phyloP scores from a whole-genome alignment of 2,113 vertebrate genomes.

The Scopus umbretta region DNA sequence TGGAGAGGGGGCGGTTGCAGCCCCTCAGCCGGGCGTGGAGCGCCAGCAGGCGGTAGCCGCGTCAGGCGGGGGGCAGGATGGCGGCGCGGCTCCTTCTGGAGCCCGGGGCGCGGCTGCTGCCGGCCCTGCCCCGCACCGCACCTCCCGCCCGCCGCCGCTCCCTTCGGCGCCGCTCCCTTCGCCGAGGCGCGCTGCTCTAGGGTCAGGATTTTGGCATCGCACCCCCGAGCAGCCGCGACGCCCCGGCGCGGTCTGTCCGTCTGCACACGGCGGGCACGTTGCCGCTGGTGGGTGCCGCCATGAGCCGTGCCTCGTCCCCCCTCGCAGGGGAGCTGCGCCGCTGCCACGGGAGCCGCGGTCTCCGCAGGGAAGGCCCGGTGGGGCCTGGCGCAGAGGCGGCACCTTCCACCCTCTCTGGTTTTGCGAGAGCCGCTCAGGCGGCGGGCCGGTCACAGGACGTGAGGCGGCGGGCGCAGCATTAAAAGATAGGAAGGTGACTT shows the following conservation, averaged over 20 bases:
- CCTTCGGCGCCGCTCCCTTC: neutral
- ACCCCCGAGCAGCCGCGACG: rapidly evolving
- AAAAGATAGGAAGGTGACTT: neutral
- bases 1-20: neutral
- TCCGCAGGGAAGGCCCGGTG: neutral
- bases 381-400: rapidly evolving
- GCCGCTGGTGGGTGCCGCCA: rapidly evolving
- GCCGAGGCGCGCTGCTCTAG: rapidly evolving
- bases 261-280: rapidly evolving
- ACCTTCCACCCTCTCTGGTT: neutral
- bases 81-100: neutral
- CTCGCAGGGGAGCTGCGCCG: neutral
- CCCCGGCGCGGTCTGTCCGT: neutral
- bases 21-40: neutral
- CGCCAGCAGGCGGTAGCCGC: rapidly evolving
- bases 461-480: rapidly evolving
- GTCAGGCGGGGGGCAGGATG: neutral
- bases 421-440: neutral
- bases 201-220: rapidly evolving
- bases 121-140: neutral
- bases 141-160: neutral
- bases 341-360: neutral
- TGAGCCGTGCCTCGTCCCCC: neutral
- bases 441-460: rapidly evolving
- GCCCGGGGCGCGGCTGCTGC: neutral